These are phyloP conservation scores for Gymnoscopelus braueri DNA, from an alignment of 2,797 vertebrate species.

Conservation along the genomic window DNA sequence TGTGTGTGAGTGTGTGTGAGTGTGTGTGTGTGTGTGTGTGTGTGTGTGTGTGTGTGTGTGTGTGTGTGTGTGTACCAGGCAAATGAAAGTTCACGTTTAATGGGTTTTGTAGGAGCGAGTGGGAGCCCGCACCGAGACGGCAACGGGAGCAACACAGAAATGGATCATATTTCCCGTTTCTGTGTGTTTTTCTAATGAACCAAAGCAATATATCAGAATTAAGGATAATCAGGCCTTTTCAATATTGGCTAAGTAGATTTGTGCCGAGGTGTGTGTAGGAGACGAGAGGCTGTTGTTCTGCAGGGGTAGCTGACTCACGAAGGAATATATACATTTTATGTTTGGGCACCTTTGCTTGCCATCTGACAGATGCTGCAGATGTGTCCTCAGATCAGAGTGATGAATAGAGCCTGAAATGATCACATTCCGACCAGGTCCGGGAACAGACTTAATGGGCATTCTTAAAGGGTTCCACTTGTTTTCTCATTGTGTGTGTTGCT, in stretches of 20 bases:
- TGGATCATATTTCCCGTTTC: conserved; percentile 79
- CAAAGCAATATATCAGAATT: conserved; percentile 85
- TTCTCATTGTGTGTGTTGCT: conserved; percentile 9
- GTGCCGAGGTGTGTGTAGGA: conserved; percentile 70
- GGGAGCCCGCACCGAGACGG: conserved; percentile 72
- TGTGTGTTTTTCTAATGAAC: conserved; percentile 78
- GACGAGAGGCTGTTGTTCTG: conserved; percentile 47
- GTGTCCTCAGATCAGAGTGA: conserved; percentile 50
- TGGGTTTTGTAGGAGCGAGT: conserved; percentile 75
- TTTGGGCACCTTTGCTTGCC: conserved; percentile 53
- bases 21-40: conserved; percentile 20
- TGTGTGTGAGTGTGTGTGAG: conserved; percentile 28
- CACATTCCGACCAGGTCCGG: conserved; percentile 1
- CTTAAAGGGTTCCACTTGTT: conserved; percentile 24
- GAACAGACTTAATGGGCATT: conserved; percentile 10
- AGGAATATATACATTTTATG: conserved; percentile 63
- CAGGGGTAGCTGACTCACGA: conserved; percentile 54
- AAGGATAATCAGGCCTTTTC: conserved; percentile 75
- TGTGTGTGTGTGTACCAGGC: conserved; percentile 35
- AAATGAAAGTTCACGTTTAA: conserved; percentile 70
- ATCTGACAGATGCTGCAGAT: conserved; percentile 54
- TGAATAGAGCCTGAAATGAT: conserved; percentile 38
- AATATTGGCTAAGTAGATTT: conserved; percentile 82
- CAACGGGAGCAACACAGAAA: conserved; percentile 74
- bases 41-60: conserved; percentile 14